Evolutionary conservation across 2,797 vertebrate genomes (phyloP), one percentile per base, ranked within the genome.

Genomic region (Dromococcyx pavoninus): DNA sequence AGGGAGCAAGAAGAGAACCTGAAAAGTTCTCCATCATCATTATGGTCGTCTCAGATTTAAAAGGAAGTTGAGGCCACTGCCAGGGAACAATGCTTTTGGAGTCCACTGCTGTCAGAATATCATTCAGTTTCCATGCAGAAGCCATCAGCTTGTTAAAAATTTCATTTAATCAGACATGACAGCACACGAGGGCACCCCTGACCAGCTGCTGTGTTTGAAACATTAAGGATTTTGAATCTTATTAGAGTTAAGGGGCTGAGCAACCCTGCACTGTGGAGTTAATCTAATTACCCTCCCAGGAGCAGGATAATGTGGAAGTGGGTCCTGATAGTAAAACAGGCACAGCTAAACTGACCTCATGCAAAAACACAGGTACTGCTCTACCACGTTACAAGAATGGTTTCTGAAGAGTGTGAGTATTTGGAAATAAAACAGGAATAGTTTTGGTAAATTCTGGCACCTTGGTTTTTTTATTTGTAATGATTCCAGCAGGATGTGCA

Each of bases 391-490:
- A 62, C 28, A 70, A 35, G 32, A 77, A 60, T 4, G 53, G 21
- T 17, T 84, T 50, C 56, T 76, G 43, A 6, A 39, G 4, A 84
- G 8, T 19, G 17, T 18, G 18, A 5, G 8, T 6, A 51, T 78
- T 85, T 44, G 30, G 28, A 58, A 80, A 48, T 33, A 50, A 41
- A 86, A 73, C 2, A 19, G 23, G 32, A 82, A 6, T 54, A 32
- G 17, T 91, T 81, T 43, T 39, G 12, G 7, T 66, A 48, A 76
- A 54, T 50, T 28, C 7, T 53, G 53, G 16, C 94, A 98, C 97
- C 97, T 97, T 97, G 95, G 10, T 91, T 97, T 94, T n/a, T 98
- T 97, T 18, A 96, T 50, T 87, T 98, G 96, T 77, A 97, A 93
- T 7, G 95, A 95, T 92, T 97, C 96, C 75, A 97, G 91, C 51